Evolutionary conservation across 2,113 vertebrate genomes (phyloP).

Genomic region (Burhinus oedicnemus): DNA sequence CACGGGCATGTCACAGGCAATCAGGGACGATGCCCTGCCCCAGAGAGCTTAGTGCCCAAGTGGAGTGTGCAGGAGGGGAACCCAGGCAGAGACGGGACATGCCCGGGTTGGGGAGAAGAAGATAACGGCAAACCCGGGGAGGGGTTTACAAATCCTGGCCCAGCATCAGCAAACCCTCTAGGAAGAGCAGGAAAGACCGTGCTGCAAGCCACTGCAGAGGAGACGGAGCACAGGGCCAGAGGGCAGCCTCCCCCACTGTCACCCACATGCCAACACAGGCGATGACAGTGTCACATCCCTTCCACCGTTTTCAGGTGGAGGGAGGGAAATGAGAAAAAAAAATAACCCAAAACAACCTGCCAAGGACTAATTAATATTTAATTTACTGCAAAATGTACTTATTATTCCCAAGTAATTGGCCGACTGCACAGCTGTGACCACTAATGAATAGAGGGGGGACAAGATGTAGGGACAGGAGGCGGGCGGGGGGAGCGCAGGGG

Average conservation of each 20-base stretch:
- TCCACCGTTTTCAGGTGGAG: neutral
- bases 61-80: neutral
- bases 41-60: neutral
- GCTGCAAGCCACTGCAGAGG: neutral
- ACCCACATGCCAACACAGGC: neutral
- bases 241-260: neutral
- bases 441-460: constrained; percentile 70
- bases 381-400: constrained; percentile 81
- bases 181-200: neutral
- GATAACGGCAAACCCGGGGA: neutral
- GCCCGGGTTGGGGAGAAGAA: neutral
- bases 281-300: neutral
- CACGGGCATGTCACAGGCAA: neutral
- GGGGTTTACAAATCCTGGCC: neutral
- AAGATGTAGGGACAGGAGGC: constrained; percentile 7
- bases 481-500: neutral
- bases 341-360: constrained; percentile 32
- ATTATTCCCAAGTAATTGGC: constrained; percentile 78
- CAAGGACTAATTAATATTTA: constrained; percentile 81
- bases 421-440: constrained; percentile 74
- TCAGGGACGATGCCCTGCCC: neutral
- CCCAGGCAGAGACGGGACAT: neutral
- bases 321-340: neutral
- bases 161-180: neutral
- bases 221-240: neutral